Base-by-base conservation (phyloP, 1,140 invertebrate genomes). In the Cotesia vestalis region DNA sequence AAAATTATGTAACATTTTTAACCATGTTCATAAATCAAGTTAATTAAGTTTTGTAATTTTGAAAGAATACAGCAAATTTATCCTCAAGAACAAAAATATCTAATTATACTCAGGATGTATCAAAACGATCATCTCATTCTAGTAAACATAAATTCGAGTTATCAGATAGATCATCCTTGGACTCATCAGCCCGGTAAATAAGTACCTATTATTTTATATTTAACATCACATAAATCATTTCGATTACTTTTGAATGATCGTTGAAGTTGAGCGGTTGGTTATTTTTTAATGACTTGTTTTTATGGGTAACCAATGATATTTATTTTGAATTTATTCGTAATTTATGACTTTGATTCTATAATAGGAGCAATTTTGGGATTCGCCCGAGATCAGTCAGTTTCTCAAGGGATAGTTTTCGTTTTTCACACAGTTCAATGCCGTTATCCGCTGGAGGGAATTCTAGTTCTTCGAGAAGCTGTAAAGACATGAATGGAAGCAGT, bases 361-460 rank as follows among this genome's bases (percentile, higher is more conserved):
- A 27, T 1, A 76, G 70, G 17, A 77, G 64, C 40, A 59, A 73
- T 14, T 34, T 63, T 14, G 73, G 76, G 59, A 63, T 71, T 40
- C 76, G 80, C 51, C 78, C 83, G 4, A 81, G 79, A 74, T 84
- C 82, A 2, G 76, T 79, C 0, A 81, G 78, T 76, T 74, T 76
- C 27, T 69, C 80, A 0, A 71, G 70, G 20, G 53, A 14, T 51
- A 63, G 52, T 11, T 64, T 53, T 38, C 12, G 12, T 9, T 4
- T n/a, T 12, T 55, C 34, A 66, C 61, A 59, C 9, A 36, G 6
- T 34, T 71, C 69, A 66, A 73, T 70, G 2, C 4, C 66, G 3
- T 53, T 38, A 17, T 46, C 66, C 17, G 38, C 40, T 53, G 53
- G 60, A 8, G 51, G 51, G 40, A 35, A 53, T 52, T 9, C 34